Percentiles rank a stretch among this genome's conserved stretches.
These are phyloP conservation scores for Trichechus manatus DNA, from an alignment of 2,113 vertebrate species.

Conservation along the genomic window DNA sequence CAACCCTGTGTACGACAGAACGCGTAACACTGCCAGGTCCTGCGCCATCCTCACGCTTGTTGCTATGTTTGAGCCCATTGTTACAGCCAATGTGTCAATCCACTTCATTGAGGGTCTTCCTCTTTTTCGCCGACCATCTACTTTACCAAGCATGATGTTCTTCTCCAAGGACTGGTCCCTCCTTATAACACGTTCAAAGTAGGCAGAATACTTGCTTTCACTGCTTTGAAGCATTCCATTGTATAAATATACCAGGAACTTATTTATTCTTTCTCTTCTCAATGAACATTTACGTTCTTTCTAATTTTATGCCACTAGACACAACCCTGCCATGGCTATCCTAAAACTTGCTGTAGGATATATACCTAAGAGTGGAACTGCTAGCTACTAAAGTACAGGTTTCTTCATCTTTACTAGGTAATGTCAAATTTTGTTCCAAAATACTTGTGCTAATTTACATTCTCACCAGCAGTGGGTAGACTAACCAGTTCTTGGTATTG, in stretches of 20 bases:
- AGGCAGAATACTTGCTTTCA: background rate
- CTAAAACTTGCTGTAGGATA: background rate
- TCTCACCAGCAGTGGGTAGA: background rate
- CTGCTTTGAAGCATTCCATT: too few relatives aligned
- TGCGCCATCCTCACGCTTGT: too few relatives aligned
- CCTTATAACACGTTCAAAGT: too few relatives aligned
- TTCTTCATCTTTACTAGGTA: background rate
- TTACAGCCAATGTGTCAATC: too few relatives aligned
- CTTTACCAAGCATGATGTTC: too few relatives aligned
- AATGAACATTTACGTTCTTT: background rate
- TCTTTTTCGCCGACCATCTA: too few relatives aligned
- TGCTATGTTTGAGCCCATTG: too few relatives aligned
- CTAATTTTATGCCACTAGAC: background rate
- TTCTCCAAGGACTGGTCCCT: too few relatives aligned
- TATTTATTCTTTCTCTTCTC: background rate
- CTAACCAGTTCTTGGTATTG: background rate
- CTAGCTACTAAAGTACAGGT: accelerated
- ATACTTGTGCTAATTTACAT: background rate
- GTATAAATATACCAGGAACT: background rate
- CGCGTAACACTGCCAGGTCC: too few relatives aligned
- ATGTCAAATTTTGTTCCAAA: background rate
- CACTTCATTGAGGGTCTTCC: too few relatives aligned
- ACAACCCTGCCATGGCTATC: accelerated
- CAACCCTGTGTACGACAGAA: too few relatives aligned
- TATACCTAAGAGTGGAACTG: accelerated